Evolutionary conservation across 1,140 invertebrate genomes (phyloP), one percentile per base, ranked within the genome.

Genomic region (Monomorium pharaonis): DNA sequence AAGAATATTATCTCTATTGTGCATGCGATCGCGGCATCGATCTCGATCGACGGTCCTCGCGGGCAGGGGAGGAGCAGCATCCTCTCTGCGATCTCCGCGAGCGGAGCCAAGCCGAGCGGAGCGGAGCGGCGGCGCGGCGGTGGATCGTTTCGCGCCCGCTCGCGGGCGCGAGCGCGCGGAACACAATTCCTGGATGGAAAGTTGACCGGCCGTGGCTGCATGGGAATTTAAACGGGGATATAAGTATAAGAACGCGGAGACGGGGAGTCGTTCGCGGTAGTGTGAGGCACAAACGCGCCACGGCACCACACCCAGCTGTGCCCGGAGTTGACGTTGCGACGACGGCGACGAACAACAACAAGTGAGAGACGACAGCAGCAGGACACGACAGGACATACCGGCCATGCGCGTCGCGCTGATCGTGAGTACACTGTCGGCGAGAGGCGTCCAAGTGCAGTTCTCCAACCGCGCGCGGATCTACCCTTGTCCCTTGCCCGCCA

Each of bases 151-250:
- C 21, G 49, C 51, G 72, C 21, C 27, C n/a, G 63, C 47, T 37
- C 24, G 76, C 75, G 54, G 24, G 14, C 75, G 47, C 81, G 54
- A 78, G 86, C 72, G 86, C 72, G 72, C 56, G 76, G 54, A 76
- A 78, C 72, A 86, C 88, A 84, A 89, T 89, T 89, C 88, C 87
- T 84, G 74, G 89, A 90, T 90, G 89, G 89, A 90, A 90, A 90
- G 89, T 90, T 90, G 89, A 88, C 84, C 84, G 30, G 72, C 69
- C 87, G 87, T 90, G 69, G 81, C n/a, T n/a, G n/a, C 84, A 83
- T 86, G 90, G 84, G 89, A 90, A 91, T 91, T 91, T 90, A 81
- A 90, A 90, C 89, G 89, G 89, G 89, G 89, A 91, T 91, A 90
- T 91, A 91, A 84, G 89, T 91, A 91, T 91, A 91, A 91, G 89